Evolutionary conservation across 1,140 invertebrate species (phyloP).

Genomic region (Camponotus floridanus): DNA sequence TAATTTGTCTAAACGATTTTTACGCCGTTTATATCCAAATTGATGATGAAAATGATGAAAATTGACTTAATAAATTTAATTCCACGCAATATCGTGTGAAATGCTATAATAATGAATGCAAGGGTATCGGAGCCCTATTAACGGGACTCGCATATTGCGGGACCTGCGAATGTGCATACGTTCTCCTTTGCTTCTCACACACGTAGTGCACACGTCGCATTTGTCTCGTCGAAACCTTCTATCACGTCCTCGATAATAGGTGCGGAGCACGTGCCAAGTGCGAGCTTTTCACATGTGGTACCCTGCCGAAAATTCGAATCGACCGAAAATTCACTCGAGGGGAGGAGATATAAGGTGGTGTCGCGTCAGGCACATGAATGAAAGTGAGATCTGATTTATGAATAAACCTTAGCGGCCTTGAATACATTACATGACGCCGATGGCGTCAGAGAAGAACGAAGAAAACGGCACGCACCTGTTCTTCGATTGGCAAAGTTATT

Average conservation of each 20-base stretch:
- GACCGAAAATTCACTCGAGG: constrained; percentile 17
- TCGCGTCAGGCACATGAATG: constrained; percentile 62
- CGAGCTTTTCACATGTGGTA: not conserved
- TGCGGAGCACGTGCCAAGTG: not conserved
- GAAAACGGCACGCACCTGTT: constrained; percentile 58
- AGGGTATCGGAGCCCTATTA: not conserved
- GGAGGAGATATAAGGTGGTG: constrained; percentile 12
- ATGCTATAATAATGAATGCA: not conserved
- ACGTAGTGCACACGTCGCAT: not conserved
- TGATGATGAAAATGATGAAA: not conserved
- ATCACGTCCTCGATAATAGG: not conserved
- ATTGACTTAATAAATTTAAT: not conserved
- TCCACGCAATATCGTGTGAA: not conserved
- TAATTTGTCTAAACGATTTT: too few relatives aligned
- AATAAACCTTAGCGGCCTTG: constrained; percentile 70
- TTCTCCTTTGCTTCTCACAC: not conserved
- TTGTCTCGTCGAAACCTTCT: not conserved
- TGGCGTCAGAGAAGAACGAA: constrained; percentile 71
- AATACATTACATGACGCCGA: constrained; percentile 65
- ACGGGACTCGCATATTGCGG: not conserved
- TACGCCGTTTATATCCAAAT: not conserved
- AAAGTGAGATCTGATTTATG: constrained; percentile 75
- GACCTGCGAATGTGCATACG: not conserved
- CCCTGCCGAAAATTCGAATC: constrained; percentile 33
- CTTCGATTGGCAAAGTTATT: not conserved